Evolutionary conservation across 2,797 vertebrate species (phyloP), one percentile per base, ranked within the genome.

Genomic region (Pipistrellus nathusii): DNA sequence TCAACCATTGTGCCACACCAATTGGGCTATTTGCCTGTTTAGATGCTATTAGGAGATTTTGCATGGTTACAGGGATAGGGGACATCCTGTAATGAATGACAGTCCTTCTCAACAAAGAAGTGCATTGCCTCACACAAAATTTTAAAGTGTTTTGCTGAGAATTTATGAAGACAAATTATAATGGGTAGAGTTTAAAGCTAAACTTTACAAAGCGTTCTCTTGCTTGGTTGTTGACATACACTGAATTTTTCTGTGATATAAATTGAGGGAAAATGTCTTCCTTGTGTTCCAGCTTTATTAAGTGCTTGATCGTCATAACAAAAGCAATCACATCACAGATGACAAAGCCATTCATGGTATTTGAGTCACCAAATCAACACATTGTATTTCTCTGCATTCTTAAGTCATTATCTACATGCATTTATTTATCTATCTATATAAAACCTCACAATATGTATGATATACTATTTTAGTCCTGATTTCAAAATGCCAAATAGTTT

Each of bases 201-300:
- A 93, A 94, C 51, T 92, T 78, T 35, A 73, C 5, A 55, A 81
- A 91, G 2, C 17, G 21, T 88, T 95, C 73, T 91, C 62, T 86
- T 77, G 64, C 71, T 13, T 85, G 41, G n/a, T 76, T 80, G 35
- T 90, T 66, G 23, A 30, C 77, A 90, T n/a, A 81, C 20, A 12
- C 23, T 27, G 10, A 90, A 57, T 38, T 95, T 87, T 94, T 46
- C 41, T 92, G 30, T 0, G 17, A 17, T 51, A 8, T 82, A 90
- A 88, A 3, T 84, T 41, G 17, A 78, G 6, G 35, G 7, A 32
- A 83, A 78, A 84, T 57, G 68, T 69, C 10, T 90, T 53, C 83
- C 35, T 88, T 89, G 55, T 83, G 3, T 46, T 62, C 38, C 41
- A 84, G 75, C 32, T 90, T 95, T 62, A 68, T 41, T 71, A 48